Percentiles rank a stretch among this genome's conserved stretches.
These are phyloP conservation scores for Sympetrum striolatum DNA, from an alignment of 2,888 invertebrate genomes.

Conservation along the genomic window DNA sequence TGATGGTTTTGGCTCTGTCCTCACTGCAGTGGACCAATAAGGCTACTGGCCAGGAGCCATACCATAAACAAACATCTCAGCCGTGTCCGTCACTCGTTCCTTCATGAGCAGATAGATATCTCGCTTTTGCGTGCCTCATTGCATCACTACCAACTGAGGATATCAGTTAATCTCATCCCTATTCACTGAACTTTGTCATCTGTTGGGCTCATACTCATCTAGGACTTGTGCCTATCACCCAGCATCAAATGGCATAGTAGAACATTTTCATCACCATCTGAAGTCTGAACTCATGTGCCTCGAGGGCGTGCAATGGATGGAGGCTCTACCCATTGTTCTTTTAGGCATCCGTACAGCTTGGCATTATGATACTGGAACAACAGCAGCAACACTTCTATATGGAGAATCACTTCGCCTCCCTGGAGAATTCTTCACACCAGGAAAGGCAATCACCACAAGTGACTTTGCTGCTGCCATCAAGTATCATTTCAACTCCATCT, in stretches of 20 bases:
- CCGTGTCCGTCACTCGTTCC: slow-evolving; percentile 55
- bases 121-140: slow-evolving; percentile 44
- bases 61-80: slow-evolving; percentile 56
- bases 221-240: slow-evolving; percentile 48
- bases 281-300: slow-evolving; percentile 56
- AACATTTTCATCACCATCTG: slow-evolving; percentile 57
- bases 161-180: slow-evolving; percentile 45
- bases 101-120: slow-evolving; percentile 57
- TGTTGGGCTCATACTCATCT: neutral
- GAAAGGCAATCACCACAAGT: no score
- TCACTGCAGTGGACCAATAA: no score
- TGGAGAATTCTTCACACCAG: no score
- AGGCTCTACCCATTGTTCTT: slow-evolving; percentile 54
- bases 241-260: slow-evolving; percentile 57
- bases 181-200: slow-evolving; percentile 50
- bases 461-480: no score
- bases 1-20: no score
- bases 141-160: slow-evolving; percentile 48
- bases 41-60: slow-evolving; percentile 58
- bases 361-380: slow-evolving; percentile 53
- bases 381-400: slow-evolving; percentile 38
- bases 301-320: slow-evolving; percentile 50
- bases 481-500: no score
- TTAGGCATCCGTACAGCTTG: slow-evolving; percentile 53
- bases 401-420: neutral